Base-by-base conservation (phyloP, 2,797 vertebrate species). In the Enoplosus armatus region DNA sequence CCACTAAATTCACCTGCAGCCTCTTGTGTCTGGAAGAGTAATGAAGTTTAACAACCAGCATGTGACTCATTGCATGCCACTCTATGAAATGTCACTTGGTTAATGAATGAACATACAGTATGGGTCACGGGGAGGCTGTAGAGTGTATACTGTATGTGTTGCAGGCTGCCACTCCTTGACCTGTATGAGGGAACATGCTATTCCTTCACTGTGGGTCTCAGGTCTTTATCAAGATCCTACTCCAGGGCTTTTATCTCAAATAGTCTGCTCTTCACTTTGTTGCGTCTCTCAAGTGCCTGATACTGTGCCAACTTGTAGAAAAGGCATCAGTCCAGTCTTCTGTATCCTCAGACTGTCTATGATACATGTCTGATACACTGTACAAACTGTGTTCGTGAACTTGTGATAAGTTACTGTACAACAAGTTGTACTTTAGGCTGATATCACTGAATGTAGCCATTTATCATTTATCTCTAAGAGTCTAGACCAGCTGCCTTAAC, bases 191-290 rank as follows among this genome's bases (percentile, higher is more conserved):
- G 26, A 39, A 59, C 43, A 53, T 59, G 10, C 15, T 51, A 53
- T 24, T 41, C 29, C 20, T 45, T 56, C 8, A n/a, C 18, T 51
- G 20, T 68, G n/a, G 33, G 22, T 69, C 51, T 68, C 33, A 77
- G 39, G 54, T 48, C 67, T 63, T 39, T 80, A 43, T 77, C 72
- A 75, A 80, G 68, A 85, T 75, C 73, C 22, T 64, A 39, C 80
- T 50, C 27, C 37, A 37, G 22, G 45, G 45, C 63, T 64, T 84
- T 80, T 83, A 91, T 89, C 87, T 83, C 29, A 56, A 70, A 70
- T 41, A 51, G 73, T 83, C 80, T 87, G 65, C 62, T 55, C 55
- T 67, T 78, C 37, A 35, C 51, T 50, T 43, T 93, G 88, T 94
- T 90, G 75, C 54, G 83, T 91, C 90, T 93, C 47, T 43, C 33